Evolutionary conservation across 37 sponge, comb jelly and placozoan genomes (phyloP), one percentile per base, ranked within the genome.

Genomic region (Aplysina aerophoba): DNA sequence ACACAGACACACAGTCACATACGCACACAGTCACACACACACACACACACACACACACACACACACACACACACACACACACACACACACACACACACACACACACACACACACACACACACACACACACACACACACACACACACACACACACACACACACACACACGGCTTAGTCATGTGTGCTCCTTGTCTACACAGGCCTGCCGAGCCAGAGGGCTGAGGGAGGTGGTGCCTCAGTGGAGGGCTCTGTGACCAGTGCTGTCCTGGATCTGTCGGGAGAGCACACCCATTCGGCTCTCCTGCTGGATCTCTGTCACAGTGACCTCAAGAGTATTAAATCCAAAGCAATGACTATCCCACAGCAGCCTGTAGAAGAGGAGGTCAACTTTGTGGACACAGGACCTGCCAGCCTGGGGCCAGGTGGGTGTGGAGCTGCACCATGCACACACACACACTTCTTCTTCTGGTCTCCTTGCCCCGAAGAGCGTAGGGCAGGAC

Each of bases 291-390:
- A 8, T 44, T 44, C 50, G 6, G 8, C 50, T 8, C 50, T 44
- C 50, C 50, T 44, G 3, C 50, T 44, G 50, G 6, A 44, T 44
- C 50, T 3, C 50, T 44, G 33, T 1, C 54, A 50, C 78, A 41
- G 41, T 50, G 50, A 44, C 50, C 38, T 36, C 2, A 75, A 56
- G 28, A 56, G 61, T 28, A 34, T 56, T 17, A 59, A 25, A 35
- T 81, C 82, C 35, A 81, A 59, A 27, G 36, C 82, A 53, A 62
- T 81, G 61, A 25, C 58, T 38, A 81, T 81, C 28, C 82, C 78
- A 15, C 44, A 24, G 4, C 64, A 62, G 27, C 31, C 16, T n/a
- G 54, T 13, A 19, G n/a, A 37, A 19, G 54, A 41, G 21, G 78
- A 75, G 53, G 78, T 13, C 25, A 75, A 75, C 38, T 36, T 75